A percentile compares a stretch with the other conserved stretches of the same genome.
phyloP scores from a whole-genome alignment of 2,797 vertebrate species.

The Carapus acus region DNA sequence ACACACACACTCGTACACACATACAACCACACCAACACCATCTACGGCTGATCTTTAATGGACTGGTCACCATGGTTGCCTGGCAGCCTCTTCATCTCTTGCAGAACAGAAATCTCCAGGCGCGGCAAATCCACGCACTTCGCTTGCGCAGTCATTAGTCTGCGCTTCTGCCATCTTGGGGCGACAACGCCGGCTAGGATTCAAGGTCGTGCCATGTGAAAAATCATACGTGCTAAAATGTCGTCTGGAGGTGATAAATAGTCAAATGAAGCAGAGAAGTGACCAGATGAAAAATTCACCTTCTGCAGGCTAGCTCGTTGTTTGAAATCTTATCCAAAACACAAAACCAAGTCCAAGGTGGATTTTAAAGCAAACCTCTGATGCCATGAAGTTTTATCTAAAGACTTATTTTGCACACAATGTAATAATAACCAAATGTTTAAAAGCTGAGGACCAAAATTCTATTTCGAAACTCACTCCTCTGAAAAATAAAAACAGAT shows the following conservation, averaged over 20 bases:
- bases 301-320: conserved; percentile 11
- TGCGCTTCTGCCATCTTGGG: conserved; percentile 43
- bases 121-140: conserved; percentile 42
- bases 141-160: conserved; percentile 55
- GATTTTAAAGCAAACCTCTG: conserved; percentile 7
- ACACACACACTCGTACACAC: conserved; percentile 45
- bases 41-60: conserved; percentile 78
- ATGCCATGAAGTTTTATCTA: neutral
- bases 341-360: neutral
- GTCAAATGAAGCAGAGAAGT: conserved; percentile 63
- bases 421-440: neutral
- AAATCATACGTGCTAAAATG: conserved; percentile 64
- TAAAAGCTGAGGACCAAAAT: neutral
- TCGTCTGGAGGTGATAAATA: conserved; percentile 69
- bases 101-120: conserved; percentile 38
- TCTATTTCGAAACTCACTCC: conserved; percentile 5
- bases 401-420: neutral
- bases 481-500: neutral
- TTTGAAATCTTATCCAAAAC: conserved; percentile 10
- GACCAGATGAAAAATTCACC: conserved; percentile 59
- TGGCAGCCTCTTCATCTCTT: conserved; percentile 69
- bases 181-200: conserved; percentile 41
- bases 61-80: conserved; percentile 75
- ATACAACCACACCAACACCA: conserved; percentile 55
- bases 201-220: conserved; percentile 72